phyloP scores from a whole-genome alignment of 2,113 vertebrate genomes.

The Equus quagga region DNA sequence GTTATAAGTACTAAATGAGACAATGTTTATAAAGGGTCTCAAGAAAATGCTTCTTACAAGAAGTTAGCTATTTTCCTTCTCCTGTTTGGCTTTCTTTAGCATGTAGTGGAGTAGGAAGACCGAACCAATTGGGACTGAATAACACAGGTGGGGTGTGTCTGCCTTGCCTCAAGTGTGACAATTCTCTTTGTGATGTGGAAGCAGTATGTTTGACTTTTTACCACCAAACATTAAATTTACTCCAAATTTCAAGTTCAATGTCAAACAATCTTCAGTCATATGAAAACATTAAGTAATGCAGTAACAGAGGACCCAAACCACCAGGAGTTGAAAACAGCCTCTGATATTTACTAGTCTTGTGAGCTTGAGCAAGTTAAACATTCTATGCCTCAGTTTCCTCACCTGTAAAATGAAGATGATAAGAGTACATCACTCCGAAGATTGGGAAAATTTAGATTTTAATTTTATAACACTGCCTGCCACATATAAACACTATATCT shows the following conservation, averaged over 20 bases:
- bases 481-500: not conserved
- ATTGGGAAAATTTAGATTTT: conserved; percentile 40
- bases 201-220: not conserved
- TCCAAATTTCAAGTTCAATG: not conserved
- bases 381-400: conserved; percentile 18
- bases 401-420: conserved; percentile 27
- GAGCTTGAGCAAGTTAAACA: conserved; percentile 10
- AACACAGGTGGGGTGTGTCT: not conserved
- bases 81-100: not conserved
- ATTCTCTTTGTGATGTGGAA: not conserved
- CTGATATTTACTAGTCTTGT: not conserved
- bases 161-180: not conserved
- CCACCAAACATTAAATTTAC: not conserved
- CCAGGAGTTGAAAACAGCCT: not conserved
- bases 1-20: not conserved
- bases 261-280: not conserved
- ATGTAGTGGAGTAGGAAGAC: not conserved
- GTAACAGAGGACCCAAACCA: not conserved
- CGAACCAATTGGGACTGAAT: not conserved
- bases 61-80: not conserved
- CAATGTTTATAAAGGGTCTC: not conserved
- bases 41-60: conserved; percentile 15
- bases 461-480: conserved; percentile 10
- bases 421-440: not conserved
- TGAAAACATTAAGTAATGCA: not conserved